A percentile compares a stretch with the other conserved stretches of the same genome.
phyloP scores from a whole-genome alignment of 2,888 invertebrate species.

The Germaria angustata region DNA sequence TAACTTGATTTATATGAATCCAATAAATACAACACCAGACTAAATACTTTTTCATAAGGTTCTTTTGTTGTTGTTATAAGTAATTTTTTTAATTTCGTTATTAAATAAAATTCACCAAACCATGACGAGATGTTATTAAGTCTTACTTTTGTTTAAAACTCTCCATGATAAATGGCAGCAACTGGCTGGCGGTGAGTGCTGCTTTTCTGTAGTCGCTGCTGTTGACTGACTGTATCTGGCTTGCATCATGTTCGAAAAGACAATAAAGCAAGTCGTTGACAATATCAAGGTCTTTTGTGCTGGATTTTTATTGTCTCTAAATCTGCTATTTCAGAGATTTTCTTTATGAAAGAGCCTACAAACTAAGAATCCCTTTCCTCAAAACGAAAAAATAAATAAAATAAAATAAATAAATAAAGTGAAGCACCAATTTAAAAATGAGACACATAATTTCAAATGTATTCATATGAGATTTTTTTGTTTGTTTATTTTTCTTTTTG shows the following conservation, averaged over 20 bases:
- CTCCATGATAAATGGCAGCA: conserved; percentile 48
- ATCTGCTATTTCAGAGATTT: conserved; percentile 23
- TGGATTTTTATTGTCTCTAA: conserved; percentile 25
- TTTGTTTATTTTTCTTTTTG: too few species aligned
- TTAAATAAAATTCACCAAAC: conserved; percentile 57
- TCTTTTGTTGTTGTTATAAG: neutral
- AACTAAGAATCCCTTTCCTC: conserved; percentile 39
- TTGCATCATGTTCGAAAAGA: conserved; percentile 8
- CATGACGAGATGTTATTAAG: conserved; percentile 58
- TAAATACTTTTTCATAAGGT: conserved; percentile 24
- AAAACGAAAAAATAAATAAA: neutral
- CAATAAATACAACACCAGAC: conserved; percentile 54
- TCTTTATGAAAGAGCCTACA: conserved; percentile 5
- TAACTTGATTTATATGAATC: conserved; percentile 65
- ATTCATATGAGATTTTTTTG: too few species aligned
- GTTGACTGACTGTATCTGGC: conserved; percentile 7
- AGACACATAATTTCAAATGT: neutral
- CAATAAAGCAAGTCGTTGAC: conserved; percentile 67
- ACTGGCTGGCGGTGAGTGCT: conserved; percentile 20
- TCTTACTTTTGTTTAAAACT: conserved; percentile 57
- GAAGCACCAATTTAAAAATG: conserved; percentile 49
- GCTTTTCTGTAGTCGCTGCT: conserved; percentile 8
- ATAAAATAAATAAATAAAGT: conserved; percentile 1
- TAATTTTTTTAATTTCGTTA: conserved; percentile 16
- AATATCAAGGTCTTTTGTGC: conserved; percentile 68